These are phyloP conservation scores for Remorina albescens DNA, from an alignment of 2,797 vertebrate genomes.

Conservation along the genomic window DNA sequence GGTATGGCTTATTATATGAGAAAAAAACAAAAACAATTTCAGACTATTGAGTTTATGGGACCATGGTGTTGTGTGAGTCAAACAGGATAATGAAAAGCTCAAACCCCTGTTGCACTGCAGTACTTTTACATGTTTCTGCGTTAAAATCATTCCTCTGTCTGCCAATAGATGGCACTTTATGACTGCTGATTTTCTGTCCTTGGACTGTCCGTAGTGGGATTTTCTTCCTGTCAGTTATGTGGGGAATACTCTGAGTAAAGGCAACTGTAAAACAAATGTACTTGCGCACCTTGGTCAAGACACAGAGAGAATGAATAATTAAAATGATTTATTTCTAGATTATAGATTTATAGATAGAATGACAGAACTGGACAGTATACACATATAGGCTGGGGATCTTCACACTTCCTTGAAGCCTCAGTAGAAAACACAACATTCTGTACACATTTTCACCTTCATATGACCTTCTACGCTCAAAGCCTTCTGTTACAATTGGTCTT, in stretches of 20 bases:
- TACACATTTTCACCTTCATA: background rate
- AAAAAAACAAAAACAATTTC: background rate
- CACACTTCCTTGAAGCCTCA: background rate
- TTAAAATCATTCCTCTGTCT: conserved; percentile 58
- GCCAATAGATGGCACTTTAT: conserved; percentile 86
- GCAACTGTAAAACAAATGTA: conserved; percentile 55
- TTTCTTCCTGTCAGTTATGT: conserved; percentile 48
- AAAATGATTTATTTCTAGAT: conserved; percentile 17
- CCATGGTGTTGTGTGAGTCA: conserved; percentile 13
- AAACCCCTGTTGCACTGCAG: conserved; percentile 72
- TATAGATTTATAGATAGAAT: background rate
- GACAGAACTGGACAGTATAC: background rate
- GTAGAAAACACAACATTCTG: background rate
- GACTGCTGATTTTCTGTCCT: conserved; percentile 69
- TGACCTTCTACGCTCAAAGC: background rate
- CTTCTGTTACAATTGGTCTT: background rate
- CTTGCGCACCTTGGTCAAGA: conserved; percentile 23
- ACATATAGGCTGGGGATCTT: background rate
- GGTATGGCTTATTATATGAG: conserved; percentile 32
- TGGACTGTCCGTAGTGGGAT: conserved; percentile 28
- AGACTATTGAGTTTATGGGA: conserved; percentile 25
- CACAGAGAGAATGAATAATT: conserved; percentile 44
- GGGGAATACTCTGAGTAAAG: conserved; percentile 56
- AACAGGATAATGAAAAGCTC: conserved; percentile 45
- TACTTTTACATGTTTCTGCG: conserved; percentile 43